A percentile compares a stretch with the other conserved stretches of the same genome.
These are phyloP conservation scores for Ispidina picta DNA, from an alignment of 2,797 vertebrate species.

Conservation along the genomic window DNA sequence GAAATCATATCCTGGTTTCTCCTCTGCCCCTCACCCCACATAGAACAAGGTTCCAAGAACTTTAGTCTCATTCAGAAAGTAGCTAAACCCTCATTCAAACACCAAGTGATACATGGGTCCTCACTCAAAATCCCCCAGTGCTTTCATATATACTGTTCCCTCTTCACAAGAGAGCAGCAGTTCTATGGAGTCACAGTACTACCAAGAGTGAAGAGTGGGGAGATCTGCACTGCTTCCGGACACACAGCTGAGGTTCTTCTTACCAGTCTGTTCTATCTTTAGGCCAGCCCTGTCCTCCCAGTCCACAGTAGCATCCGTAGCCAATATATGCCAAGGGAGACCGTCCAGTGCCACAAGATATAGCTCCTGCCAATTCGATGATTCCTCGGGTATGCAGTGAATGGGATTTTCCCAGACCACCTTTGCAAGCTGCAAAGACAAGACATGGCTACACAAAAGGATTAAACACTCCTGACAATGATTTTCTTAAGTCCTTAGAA, in stretches of 20 bases:
- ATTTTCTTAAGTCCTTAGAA: neutral
- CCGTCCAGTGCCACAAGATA: constrained; percentile 85
- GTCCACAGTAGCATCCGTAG: constrained; percentile 92
- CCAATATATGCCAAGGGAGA: constrained; percentile 81
- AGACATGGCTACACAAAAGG: neutral
- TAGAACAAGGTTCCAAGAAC: neutral
- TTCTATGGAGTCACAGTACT: neutral
- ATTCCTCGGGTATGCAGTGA: constrained; percentile 79
- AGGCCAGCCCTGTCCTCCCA: constrained; percentile 88
- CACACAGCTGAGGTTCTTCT: neutral
- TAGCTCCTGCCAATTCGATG: constrained; percentile 85
- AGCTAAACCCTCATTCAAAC: neutral
- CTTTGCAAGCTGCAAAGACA: constrained; percentile 63
- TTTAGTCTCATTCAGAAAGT: neutral
- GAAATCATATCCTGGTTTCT: neutral
- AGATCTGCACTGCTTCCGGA: neutral
- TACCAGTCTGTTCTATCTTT: constrained; percentile 88
- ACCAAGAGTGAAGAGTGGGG: neutral
- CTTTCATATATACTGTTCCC: neutral
- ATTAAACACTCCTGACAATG: neutral
- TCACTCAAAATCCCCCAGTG: neutral
- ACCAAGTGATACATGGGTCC: neutral
- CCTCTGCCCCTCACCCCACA: neutral
- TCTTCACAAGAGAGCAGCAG: neutral
- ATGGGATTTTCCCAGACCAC: constrained; percentile 47